Conservation (phyloP, 2,113 vertebrate genomes). For the Scophthalmus maximus region DNA sequence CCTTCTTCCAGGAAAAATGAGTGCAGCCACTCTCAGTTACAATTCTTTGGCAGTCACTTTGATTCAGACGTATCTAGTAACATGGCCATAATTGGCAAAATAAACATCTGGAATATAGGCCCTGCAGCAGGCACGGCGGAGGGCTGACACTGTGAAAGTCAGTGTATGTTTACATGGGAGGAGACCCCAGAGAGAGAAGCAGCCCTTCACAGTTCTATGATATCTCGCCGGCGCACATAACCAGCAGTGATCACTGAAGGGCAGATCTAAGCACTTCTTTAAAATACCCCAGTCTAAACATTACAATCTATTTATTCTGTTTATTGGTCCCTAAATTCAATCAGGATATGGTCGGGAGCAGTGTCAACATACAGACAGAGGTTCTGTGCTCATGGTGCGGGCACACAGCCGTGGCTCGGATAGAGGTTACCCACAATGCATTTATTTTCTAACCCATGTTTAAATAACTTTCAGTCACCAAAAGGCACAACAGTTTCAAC, state of each 20-base stretch:
- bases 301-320: slow-evolving; percentile 57
- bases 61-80: slow-evolving; percentile 65
- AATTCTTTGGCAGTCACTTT: slow-evolving; percentile 48
- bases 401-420: background rate
- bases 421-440: slow-evolving; percentile 15
- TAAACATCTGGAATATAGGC: slow-evolving; percentile 60
- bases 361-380: slow-evolving; percentile 48
- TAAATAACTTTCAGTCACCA: slow-evolving; percentile 34
- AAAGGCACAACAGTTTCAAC: slow-evolving; percentile 23
- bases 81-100: slow-evolving; percentile 68
- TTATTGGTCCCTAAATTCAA: slow-evolving; percentile 52
- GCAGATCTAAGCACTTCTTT: slow-evolving; percentile 41
- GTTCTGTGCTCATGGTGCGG: slow-evolving; percentile 24
- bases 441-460: slow-evolving; percentile 27
- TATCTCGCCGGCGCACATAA: slow-evolving; percentile 47
- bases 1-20: slow-evolving; percentile 48
- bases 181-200: slow-evolving; percentile 40
- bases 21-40: slow-evolving; percentile 48
- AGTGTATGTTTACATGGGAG: slow-evolving; percentile 31
- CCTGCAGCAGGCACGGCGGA: slow-evolving; percentile 30
- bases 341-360: slow-evolving; percentile 46
- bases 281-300: slow-evolving; percentile 46
- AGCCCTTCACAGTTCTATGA: slow-evolving; percentile 47
- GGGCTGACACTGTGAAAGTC: slow-evolving; percentile 39
- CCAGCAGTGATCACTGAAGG: slow-evolving; percentile 41